These are phyloP conservation scores for Drosophila rellima DNA, from an alignment of 2,888 invertebrate genomes.

Conservation along the genomic window DNA sequence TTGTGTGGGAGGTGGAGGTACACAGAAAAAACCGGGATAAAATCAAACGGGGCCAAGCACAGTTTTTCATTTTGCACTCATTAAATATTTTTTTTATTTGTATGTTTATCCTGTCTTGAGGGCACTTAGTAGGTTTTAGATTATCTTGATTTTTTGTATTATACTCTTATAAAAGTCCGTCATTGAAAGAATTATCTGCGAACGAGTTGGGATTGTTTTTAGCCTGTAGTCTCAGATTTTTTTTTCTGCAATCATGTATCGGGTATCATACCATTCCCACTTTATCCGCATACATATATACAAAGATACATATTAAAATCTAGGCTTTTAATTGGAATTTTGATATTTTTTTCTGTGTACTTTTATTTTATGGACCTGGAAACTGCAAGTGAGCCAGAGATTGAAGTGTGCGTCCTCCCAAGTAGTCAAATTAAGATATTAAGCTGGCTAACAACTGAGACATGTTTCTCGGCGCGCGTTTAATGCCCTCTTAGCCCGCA, in stretches of 20 bases:
- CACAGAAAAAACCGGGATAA: background rate
- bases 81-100: no score
- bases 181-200: no score
- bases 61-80: no score
- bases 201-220: no score
- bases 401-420: conserved; percentile 2
- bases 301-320: background rate
- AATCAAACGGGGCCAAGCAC: no score
- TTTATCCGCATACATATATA: background rate
- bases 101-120: no score
- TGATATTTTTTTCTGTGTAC: conserved; percentile 12
- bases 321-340: background rate
- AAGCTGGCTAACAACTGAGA: conserved; percentile 47
- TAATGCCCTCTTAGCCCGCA: conserved; percentile 51
- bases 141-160: no score
- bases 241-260: no score
- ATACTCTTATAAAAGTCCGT: no score
- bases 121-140: no score
- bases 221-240: no score
- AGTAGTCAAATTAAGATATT: conserved; percentile 47
- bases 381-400: conserved; percentile 19
- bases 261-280: no score
- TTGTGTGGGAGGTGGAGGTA: conserved; percentile 1
- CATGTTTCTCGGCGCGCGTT: conserved; percentile 17
- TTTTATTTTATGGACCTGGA: conserved; percentile 53